Base-by-base conservation (phyloP, 2,113 vertebrate species). In the Megaceryle torquata region DNA sequence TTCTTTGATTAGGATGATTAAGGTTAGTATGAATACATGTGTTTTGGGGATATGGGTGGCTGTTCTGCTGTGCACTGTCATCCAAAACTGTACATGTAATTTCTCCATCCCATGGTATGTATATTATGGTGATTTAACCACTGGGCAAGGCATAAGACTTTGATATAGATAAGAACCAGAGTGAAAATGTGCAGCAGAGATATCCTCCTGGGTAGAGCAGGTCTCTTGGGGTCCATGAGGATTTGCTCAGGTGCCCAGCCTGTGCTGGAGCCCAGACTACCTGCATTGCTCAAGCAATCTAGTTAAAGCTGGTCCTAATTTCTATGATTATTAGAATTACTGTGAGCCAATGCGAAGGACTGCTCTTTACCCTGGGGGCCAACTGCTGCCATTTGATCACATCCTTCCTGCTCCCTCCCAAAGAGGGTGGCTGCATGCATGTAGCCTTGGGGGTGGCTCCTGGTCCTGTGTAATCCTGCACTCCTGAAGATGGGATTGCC, bases 21-120 rank as follows among this genome's bases (percentile, higher is more conserved):
- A 75, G 21, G 1, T 82, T 44, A 54, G 21, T 43, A 54, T 46
- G 54, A 63, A 72, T 77, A 69, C 1, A 10, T 26, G 13, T 3
- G 0, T 77, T 85, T 39, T 1, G 21, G 53, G 44, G 13, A 28
- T 4, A 6, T 6, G 53, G 9, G 28, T 35, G 29, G 6, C 35
- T 12, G 7, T 68, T 91, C 51, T 85, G 28, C 19, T 69, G 24
- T 50, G 21, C 8, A 14, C 7, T 28, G 46, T 39, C 9, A 65
- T 69, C 19, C 22, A 41, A 1, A 0, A 1, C 50, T 17, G 10
- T 26, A 46, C 12, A 18, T 74, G 25, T 31, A 0, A 0, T 65
- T 86, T 16, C 35, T 56, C 43, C 46, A 39, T 57, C 35, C n/a
- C 4, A 1, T 12, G 15, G 26, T 24, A 35, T 0, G 0, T n/a